Conservation (phyloP, 2,797 vertebrate species). For the Hybognathus amarus region DNA sequence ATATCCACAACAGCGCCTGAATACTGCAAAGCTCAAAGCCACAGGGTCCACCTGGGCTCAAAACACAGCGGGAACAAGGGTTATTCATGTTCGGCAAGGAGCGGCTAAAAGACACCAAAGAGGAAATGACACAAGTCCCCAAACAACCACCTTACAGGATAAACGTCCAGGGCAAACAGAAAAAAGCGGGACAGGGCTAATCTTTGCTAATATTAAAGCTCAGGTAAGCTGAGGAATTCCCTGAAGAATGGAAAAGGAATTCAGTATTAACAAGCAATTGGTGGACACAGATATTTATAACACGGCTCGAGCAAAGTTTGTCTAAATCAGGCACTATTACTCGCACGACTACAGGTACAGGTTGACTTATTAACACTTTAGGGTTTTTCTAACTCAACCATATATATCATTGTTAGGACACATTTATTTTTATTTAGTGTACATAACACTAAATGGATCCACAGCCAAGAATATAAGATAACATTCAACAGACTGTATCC, state of each 20-base stretch:
- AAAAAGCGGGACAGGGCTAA: slow-evolving; percentile 4
- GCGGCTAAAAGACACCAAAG: slow-evolving; percentile 44
- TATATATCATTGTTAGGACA: neutral
- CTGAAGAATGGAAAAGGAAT: neutral
- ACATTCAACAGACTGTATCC: slow-evolving; percentile 8
- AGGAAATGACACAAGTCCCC: slow-evolving; percentile 50
- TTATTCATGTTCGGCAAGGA: neutral
- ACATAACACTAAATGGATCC: neutral
- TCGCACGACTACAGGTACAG: neutral
- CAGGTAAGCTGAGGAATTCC: slow-evolving; percentile 30
- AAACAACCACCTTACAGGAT: slow-evolving; percentile 30
- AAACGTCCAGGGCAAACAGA: neutral
- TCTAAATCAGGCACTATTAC: neutral
- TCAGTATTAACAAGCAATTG: slow-evolving; percentile 28
- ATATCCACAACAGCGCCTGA: slow-evolving; percentile 51
- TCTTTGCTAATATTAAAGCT: slow-evolving; percentile 37
- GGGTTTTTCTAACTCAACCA: neutral
- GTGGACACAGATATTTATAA: slow-evolving; percentile 10
- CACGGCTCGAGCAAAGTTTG: slow-evolving; percentile 2
- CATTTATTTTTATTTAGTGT: neutral
- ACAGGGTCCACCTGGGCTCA: slow-evolving; percentile 54
- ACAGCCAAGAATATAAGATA: too few relatives aligned
- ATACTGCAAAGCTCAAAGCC: slow-evolving; percentile 50
- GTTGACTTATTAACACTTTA: neutral
- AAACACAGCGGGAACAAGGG: slow-evolving; percentile 34